phyloP scores from a whole-genome alignment of 2,888 invertebrate genomes.

The Oscheius sp. region DNA sequence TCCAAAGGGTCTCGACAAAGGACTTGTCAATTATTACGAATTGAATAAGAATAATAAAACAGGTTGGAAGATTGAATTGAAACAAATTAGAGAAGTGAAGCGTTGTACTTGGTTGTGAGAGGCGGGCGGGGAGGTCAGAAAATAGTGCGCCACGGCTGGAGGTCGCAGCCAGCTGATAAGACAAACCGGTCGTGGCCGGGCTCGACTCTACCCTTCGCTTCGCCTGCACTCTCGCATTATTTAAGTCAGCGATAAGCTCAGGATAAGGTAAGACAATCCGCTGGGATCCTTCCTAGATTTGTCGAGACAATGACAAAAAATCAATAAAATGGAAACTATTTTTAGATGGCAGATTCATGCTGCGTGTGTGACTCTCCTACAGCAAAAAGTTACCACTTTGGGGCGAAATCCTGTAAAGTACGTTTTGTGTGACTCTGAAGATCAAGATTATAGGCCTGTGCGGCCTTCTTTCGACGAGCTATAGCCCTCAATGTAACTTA shows the following conservation, averaged over 20 bases:
- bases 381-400: slow-evolving; percentile 51
- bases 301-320: background rate
- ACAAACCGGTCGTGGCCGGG: slow-evolving; percentile 16
- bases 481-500: slow-evolving; percentile 53
- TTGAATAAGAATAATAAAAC: too few species aligned
- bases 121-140: background rate
- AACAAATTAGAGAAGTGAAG: too few species aligned
- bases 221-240: background rate
- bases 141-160: slow-evolving; percentile 1
- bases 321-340: background rate
- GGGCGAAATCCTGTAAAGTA: slow-evolving; percentile 22
- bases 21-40: too few species aligned
- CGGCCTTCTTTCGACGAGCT: slow-evolving; percentile 55
- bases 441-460: slow-evolving; percentile 46
- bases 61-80: too few species aligned
- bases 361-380: slow-evolving; percentile 52
- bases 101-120: background rate
- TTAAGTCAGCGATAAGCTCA: background rate
- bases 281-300: background rate
- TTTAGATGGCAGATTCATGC: slow-evolving; percentile 35
- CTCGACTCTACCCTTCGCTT: slow-evolving; percentile 27
- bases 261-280: background rate
- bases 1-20: too few species aligned
- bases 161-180: slow-evolving; percentile 22
- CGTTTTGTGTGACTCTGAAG: background rate